A percentile compares a stretch with the other conserved stretches of the same genome.
These are phyloP conservation scores for Holacanthella duospinosa DNA, from an alignment of 2,888 invertebrate species.

Conservation along the genomic window DNA sequence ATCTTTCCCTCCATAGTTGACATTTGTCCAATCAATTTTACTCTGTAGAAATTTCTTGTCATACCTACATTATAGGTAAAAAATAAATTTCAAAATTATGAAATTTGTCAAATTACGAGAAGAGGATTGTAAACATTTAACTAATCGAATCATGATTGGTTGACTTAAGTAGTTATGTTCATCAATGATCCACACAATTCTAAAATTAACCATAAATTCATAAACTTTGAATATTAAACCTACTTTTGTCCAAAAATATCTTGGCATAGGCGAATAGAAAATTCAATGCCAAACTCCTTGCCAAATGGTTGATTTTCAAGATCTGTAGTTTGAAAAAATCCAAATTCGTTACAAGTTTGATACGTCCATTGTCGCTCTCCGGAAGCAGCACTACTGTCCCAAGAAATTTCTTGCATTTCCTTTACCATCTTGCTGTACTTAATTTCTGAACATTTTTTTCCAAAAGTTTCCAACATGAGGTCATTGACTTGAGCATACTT, in stretches of 20 bases:
- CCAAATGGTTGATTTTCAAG: conserved; percentile 55
- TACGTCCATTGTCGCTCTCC: conserved; percentile 43
- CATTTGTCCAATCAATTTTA: conserved; percentile 43
- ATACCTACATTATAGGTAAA: conserved; percentile 38
- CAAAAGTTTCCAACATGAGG: conserved; percentile 54
- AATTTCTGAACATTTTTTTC: conserved; percentile 70
- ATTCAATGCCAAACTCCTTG: conserved; percentile 60
- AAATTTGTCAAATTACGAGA: neutral
- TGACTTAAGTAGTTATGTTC: too few species aligned
- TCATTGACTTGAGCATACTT: conserved; percentile 63
- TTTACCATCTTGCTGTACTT: conserved; percentile 65
- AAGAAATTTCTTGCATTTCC: conserved; percentile 55
- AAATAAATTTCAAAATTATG: neutral
- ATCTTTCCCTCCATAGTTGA: conserved; percentile 43
- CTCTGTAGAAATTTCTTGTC: conserved; percentile 39
- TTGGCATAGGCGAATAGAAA: conserved; percentile 66
- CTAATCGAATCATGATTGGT: conserved; percentile 24
- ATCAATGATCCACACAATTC: too few species aligned
- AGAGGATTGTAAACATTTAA: neutral
- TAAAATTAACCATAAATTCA: neutral
- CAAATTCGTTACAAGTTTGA: conserved; percentile 83
- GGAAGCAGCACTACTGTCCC: conserved; percentile 53
- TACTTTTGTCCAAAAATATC: conserved; percentile 60
- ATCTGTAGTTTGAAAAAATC: conserved; percentile 83
- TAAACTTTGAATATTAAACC: conserved; percentile 6